These are phyloP conservation scores for Hetaerina titia DNA, from an alignment of 2,888 invertebrate species.

Conservation along the genomic window DNA sequence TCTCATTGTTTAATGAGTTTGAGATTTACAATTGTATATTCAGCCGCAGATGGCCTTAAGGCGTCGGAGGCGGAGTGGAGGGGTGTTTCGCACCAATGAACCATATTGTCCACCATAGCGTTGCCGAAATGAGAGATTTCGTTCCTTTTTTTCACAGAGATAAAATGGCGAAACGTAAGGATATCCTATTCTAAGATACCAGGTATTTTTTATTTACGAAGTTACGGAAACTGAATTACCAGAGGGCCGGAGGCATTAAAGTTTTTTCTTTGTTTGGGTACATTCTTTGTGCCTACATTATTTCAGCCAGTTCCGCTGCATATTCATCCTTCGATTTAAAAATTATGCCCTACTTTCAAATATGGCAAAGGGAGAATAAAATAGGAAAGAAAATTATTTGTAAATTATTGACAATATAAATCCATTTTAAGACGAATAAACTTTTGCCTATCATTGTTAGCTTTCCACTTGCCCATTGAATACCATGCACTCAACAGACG, in stretches of 20 bases:
- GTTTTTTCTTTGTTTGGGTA: neutral
- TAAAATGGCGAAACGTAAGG: neutral
- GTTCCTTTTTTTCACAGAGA: neutral
- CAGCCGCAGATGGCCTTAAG: neutral
- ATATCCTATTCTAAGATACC: neutral
- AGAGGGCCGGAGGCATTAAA: neutral
- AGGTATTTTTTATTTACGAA: neutral
- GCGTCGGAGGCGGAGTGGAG: neutral
- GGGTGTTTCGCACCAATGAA: neutral
- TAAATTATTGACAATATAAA: no score
- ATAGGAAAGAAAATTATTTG: neutral
- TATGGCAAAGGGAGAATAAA: neutral
- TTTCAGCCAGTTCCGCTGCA: neutral
- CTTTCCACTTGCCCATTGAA: no score
- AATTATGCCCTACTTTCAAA: neutral
- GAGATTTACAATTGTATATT: slow-evolving; percentile 61
- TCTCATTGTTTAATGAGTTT: slow-evolving; percentile 57
- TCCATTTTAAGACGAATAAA: no score
- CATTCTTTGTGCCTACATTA: neutral
- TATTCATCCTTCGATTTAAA: neutral
- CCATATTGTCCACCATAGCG: neutral
- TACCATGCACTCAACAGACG: no score
- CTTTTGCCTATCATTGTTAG: no score
- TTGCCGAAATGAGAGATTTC: neutral
- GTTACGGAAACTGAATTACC: neutral